These are phyloP conservation scores for Phylloscopus whistleri DNA, from an alignment of 2,113 vertebrate species.

Conservation along the genomic window DNA sequence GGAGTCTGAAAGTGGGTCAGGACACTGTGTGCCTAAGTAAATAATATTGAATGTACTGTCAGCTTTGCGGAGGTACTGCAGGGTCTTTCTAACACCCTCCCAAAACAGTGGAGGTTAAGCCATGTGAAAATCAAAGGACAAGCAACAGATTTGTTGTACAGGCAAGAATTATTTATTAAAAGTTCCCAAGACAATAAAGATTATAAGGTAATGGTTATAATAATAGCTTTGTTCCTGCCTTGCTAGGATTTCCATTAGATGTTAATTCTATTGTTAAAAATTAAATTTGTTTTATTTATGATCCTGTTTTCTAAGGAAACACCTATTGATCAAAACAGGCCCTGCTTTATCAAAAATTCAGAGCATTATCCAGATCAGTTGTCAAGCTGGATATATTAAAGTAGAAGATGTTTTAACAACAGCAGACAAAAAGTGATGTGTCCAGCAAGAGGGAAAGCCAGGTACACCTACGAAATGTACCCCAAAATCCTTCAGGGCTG, in stretches of 20 bases:
- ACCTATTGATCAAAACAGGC: slow-evolving; percentile 11
- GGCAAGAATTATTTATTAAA: slow-evolving; percentile 4
- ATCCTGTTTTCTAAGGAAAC: background rate
- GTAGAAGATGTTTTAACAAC: background rate
- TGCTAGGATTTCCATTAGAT: background rate
- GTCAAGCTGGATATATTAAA: background rate
- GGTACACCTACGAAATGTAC: too few species aligned
- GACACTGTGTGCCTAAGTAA: background rate
- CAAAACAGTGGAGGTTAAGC: background rate
- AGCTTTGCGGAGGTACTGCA: background rate
- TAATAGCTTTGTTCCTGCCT: background rate
- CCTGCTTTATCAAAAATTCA: background rate
- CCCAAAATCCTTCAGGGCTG: background rate
- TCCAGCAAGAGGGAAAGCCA: background rate
- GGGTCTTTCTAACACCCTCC: background rate
- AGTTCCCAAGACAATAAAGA: background rate
- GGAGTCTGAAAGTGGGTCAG: background rate
- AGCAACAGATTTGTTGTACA: background rate
- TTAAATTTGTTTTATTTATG: slow-evolving; percentile 12
- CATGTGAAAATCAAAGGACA: background rate
- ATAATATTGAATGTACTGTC: background rate
- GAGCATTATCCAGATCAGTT: background rate
- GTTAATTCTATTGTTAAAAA: slow-evolving; percentile 19
- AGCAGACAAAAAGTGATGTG: background rate
- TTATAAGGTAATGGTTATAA: background rate